phyloP scores from a whole-genome alignment of 2,888 invertebrate species.

The Sialis lutaria region DNA sequence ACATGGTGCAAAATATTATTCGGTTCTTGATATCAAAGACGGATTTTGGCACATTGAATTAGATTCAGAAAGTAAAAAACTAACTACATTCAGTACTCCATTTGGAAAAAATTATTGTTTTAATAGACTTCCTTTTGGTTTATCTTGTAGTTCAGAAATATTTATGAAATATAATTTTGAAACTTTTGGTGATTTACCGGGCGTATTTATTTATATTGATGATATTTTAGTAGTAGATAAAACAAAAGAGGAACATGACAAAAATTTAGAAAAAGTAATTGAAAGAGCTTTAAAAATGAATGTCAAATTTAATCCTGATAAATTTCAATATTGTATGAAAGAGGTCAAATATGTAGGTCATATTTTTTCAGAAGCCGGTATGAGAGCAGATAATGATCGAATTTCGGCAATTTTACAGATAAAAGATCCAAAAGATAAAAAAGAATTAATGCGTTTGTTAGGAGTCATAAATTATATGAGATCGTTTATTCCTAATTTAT shows the following conservation, averaged over 20 bases:
- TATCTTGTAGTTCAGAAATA: slow-evolving; percentile 5
- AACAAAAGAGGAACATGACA: slow-evolving; percentile 3
- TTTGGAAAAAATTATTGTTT: slow-evolving; percentile 4
- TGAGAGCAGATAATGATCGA: no score
- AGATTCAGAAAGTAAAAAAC: no score
- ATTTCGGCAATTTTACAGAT: no score
- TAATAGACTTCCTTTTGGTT: slow-evolving; percentile 8
- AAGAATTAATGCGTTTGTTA: no score
- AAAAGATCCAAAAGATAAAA: no score
- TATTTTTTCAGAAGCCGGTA: neutral
- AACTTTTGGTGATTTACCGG: no score
- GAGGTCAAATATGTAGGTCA: slow-evolving; percentile 7
- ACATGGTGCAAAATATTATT: no score
- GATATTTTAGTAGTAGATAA: no score
- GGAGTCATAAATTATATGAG: no score
- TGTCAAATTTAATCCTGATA: slow-evolving; percentile 10
- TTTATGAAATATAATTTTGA: slow-evolving; percentile 3
- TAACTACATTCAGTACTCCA: neutral
- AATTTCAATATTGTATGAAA: slow-evolving; percentile 5
- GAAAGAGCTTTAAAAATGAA: slow-evolving; percentile 9
- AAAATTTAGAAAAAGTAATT: slow-evolving; percentile 7
- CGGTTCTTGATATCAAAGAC: no score
- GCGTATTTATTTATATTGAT: no score
- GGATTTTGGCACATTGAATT: no score
- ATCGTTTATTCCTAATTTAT: slow-evolving; percentile 1